These are phyloP conservation scores for Chouioia cunea DNA, from an alignment of 2,888 invertebrate genomes.

Conservation along the genomic window DNA sequence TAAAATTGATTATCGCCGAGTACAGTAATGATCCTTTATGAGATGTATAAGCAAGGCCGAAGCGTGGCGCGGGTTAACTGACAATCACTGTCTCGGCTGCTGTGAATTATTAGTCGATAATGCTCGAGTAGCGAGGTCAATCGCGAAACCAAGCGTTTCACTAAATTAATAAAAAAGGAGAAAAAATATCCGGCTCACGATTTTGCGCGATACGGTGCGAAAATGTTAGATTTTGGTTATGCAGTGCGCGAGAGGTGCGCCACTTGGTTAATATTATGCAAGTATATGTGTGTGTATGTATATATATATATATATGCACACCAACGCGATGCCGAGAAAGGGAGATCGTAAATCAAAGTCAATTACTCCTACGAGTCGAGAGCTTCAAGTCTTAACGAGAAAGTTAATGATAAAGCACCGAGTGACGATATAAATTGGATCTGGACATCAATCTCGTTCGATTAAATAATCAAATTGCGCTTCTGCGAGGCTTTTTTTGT, in stretches of 20 bases:
- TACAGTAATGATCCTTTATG: conserved; percentile 65
- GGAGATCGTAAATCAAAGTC: conserved; percentile 41
- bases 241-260: conserved; percentile 16
- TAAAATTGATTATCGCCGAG: conserved; percentile 64
- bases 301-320: no score
- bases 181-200: background rate
- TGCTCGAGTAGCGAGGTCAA: conserved; percentile 47
- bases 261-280: background rate
- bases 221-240: conserved; percentile 22
- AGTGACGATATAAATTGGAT: conserved; percentile 18
- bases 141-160: conserved; percentile 17
- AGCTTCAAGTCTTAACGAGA: conserved; percentile 35
- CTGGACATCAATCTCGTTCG: conserved; percentile 1
- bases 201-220: background rate
- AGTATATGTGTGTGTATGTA: no score
- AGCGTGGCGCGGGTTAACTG: conserved; percentile 60
- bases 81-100: conserved; percentile 65
- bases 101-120: conserved; percentile 67
- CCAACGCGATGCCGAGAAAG: conserved; percentile 11
- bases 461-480: conserved; percentile 17
- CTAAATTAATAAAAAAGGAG: no score
- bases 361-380: conserved; percentile 31
- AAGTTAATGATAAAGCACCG: conserved; percentile 21
- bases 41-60: conserved; percentile 47
- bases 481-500: no score